Evolutionary conservation across 2,888 invertebrate genomes (phyloP).

Genomic region (Tetragonula carbonaria): DNA sequence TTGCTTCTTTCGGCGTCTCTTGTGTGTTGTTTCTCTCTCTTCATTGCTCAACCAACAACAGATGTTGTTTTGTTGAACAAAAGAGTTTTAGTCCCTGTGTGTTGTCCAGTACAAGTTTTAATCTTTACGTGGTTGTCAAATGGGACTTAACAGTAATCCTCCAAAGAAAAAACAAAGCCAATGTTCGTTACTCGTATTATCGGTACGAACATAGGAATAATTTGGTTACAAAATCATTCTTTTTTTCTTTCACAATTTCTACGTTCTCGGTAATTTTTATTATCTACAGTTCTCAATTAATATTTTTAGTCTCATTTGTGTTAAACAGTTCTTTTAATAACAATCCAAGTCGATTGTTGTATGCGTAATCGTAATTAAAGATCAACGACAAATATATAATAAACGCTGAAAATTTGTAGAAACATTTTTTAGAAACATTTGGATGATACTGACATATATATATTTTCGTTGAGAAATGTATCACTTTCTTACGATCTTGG

Average conservation of each 20-base stretch:
- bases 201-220: background rate
- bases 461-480: no score
- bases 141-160: background rate
- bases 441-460: no score
- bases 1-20: background rate
- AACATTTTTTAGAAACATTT: no score
- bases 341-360: background rate
- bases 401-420: background rate
- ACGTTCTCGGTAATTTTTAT: background rate
- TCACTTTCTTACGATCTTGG: no score
- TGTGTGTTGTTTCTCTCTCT: background rate
- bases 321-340: no score
- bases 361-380: background rate
- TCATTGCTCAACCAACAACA: no score
- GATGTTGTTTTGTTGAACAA: background rate
- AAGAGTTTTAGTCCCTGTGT: background rate
- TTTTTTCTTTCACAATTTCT: background rate
- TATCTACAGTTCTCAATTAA: background rate
- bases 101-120: background rate
- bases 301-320: no score
- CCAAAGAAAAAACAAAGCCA: background rate
- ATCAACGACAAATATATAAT: background rate
- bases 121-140: background rate
- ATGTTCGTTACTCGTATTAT: background rate
- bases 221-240: background rate